These are phyloP conservation scores for Euclidia mi DNA, from an alignment of 2,888 invertebrate species.

Conservation along the genomic window DNA sequence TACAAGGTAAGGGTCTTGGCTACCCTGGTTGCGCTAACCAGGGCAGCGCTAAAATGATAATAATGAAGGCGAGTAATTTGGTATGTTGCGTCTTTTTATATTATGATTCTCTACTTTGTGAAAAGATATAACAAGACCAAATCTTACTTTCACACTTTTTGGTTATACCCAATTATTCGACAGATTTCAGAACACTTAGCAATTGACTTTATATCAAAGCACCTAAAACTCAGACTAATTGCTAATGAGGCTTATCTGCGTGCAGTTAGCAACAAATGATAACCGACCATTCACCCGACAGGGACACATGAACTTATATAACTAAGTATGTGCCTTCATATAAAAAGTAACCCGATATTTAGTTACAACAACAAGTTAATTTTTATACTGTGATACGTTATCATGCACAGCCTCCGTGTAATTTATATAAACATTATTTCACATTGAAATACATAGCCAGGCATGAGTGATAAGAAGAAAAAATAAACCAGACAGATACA, in stretches of 20 bases:
- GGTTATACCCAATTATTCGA: no score
- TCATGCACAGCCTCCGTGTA: conserved; percentile 48
- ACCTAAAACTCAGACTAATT: no score
- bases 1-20: no score
- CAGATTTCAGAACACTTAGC: no score
- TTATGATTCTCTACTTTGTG: no score
- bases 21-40: no score
- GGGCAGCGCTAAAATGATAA: no score
- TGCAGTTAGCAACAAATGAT: conserved; percentile 63
- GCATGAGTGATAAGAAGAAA: conserved; percentile 52
- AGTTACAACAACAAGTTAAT: conserved; percentile 48
- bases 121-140: no score
- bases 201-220: no score
- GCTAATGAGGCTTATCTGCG: conserved; percentile 50
- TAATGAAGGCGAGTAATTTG: no score
- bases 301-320: conserved; percentile 48
- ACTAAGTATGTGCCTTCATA: conserved; percentile 48
- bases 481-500: conserved; percentile 31
- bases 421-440: conserved; percentile 39
- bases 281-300: conserved; percentile 61
- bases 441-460: conserved; percentile 50
- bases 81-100: no score
- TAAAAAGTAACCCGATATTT: conserved; percentile 62
- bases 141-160: no score
- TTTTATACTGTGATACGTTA: conserved; percentile 59